Conservation (phyloP, 53 echinoderm and acorn worm species). For the Temnopleurus reevesii region DNA sequence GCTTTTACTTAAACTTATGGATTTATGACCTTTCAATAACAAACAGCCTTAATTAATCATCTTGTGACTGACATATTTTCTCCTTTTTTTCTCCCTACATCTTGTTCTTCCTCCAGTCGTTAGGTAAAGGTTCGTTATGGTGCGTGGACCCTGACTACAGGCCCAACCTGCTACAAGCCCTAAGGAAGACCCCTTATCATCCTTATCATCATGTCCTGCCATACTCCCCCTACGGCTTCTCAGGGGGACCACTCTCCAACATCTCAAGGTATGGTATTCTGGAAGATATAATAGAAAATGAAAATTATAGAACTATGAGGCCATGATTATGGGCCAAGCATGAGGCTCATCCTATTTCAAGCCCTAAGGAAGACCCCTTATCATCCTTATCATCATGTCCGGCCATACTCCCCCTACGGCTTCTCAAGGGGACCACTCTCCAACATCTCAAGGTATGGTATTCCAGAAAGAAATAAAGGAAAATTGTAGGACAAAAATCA, state of each 20-base stretch:
- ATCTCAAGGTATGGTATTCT: slow-evolving; percentile 85
- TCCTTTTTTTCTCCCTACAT: not conserved
- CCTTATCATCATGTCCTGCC: slow-evolving; percentile 98
- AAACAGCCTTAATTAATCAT: no score
- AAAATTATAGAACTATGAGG: no score
- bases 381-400: slow-evolving; percentile 98
- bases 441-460: slow-evolving; percentile 91
- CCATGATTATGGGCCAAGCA: no score
- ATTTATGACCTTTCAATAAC: no score
- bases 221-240: slow-evolving; percentile 83
- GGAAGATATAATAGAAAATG: no score
- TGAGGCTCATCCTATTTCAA: no score
- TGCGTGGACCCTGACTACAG: slow-evolving; percentile 98
- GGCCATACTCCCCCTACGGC: slow-evolving; percentile 88
- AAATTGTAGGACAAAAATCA: no score
- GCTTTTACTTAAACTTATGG: no score
- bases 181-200: slow-evolving; percentile 99
- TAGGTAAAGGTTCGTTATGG: slow-evolving; percentile 99
- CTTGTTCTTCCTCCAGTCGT: slow-evolving; percentile 49
- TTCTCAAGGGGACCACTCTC: slow-evolving; percentile 89
- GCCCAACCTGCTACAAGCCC: slow-evolving; percentile 95
- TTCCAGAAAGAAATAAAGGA: no score
- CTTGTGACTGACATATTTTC: no score
- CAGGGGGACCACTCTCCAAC: slow-evolving; percentile 91
- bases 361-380: slow-evolving; percentile 84